A percentile compares a stretch with the other conserved stretches of the same genome.
phyloP scores from a whole-genome alignment of 2,888 invertebrate species.

The Agapostemon virescens region DNA sequence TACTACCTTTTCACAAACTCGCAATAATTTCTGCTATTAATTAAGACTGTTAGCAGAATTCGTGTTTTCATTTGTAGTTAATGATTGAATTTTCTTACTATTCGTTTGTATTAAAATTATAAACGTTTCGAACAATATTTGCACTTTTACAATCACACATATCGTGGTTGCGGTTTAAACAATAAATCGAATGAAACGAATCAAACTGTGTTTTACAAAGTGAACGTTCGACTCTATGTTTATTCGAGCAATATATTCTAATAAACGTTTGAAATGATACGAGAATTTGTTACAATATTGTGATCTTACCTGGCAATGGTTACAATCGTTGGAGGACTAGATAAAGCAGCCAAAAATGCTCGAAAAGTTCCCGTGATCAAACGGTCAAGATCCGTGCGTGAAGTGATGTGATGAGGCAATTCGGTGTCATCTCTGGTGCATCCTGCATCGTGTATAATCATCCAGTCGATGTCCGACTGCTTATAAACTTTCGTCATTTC shows the following conservation, averaged over 20 bases:
- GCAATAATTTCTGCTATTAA: too few species aligned
- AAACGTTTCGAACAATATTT: too few species aligned
- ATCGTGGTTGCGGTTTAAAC: too few species aligned
- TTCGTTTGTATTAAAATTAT: too few species aligned
- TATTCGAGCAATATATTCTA: neutral
- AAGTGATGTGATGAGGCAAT: slow-evolving; percentile 91
- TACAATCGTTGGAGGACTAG: slow-evolving; percentile 85
- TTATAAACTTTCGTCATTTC: slow-evolving; percentile 80
- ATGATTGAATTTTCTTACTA: too few species aligned
- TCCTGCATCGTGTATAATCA: slow-evolving; percentile 91
- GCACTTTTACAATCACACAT: too few species aligned
- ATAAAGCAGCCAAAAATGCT: slow-evolving; percentile 83
- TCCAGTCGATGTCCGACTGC: slow-evolving; percentile 88
- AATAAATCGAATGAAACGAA: too few species aligned
- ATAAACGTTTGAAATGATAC: neutral
- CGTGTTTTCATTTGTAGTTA: neutral
- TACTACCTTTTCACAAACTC: too few species aligned
- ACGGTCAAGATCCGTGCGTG: slow-evolving; percentile 84
- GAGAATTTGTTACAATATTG: neutral
- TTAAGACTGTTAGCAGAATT: neutral
- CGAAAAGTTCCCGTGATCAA: slow-evolving; percentile 84
- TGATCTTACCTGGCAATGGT: slow-evolving; percentile 85
- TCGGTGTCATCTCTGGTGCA: slow-evolving; percentile 93
- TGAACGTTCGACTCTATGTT: neutral
- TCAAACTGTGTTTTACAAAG: too few species aligned